These are phyloP conservation scores for Sialia sialis DNA, from an alignment of 2,113 vertebrate genomes.

Conservation along the genomic window DNA sequence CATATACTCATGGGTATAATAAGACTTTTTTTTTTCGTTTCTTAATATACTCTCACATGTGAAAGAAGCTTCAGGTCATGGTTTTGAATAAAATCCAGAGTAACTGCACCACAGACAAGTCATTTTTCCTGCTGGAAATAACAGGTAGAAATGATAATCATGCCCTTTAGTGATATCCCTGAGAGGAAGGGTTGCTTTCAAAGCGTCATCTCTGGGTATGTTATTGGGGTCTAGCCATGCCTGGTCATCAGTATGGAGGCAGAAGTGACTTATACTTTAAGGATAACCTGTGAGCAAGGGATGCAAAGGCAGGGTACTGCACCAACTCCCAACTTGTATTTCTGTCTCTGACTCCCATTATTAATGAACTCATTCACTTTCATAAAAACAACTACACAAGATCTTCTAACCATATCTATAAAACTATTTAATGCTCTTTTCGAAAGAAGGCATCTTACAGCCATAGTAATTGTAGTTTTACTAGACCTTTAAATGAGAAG, in stretches of 20 bases:
- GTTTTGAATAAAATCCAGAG: not conserved
- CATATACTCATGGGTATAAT: not conserved
- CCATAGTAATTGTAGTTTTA: constrained; percentile 64
- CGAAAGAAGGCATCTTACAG: constrained; percentile 65
- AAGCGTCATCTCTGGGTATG: not conserved
- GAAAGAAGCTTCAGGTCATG: not conserved
- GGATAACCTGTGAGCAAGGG: not conserved
- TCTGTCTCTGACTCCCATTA: constrained; percentile 32
- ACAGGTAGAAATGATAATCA: not conserved
- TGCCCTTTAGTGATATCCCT: not conserved
- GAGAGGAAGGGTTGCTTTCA: not conserved
- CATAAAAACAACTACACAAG: constrained; percentile 60
- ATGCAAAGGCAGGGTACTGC: not conserved
- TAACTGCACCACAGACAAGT: not conserved
- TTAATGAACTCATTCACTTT: constrained; percentile 64
- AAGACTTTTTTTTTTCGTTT: not conserved
- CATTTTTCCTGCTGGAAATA: not conserved
- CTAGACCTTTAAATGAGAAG: constrained; percentile 73
- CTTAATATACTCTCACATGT: not conserved
- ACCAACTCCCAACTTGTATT: not conserved
- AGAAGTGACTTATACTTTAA: not conserved
- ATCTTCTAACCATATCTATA: constrained; percentile 61
- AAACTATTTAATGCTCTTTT: constrained; percentile 66
- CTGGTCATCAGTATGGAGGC: not conserved
- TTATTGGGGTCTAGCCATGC: not conserved